Conservation (phyloP, 2,797 vertebrate species). For the Cheirogaleus major region DNA sequence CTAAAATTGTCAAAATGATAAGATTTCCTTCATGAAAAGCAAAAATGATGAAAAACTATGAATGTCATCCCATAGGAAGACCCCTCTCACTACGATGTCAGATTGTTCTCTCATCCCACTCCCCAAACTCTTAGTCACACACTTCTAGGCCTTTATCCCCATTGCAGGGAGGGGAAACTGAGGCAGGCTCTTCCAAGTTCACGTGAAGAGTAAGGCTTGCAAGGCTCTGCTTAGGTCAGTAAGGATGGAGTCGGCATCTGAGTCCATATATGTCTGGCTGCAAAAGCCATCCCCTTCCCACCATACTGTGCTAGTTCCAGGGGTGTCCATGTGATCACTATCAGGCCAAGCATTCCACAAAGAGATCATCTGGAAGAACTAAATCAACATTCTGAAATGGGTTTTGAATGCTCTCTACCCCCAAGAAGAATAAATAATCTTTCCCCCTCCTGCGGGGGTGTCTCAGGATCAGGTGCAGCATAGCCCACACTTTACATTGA, state of each 20-base stretch:
- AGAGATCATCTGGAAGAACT: constrained; percentile 48
- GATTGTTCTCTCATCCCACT: background rate
- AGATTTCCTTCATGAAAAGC: background rate
- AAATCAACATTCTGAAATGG: constrained; percentile 16
- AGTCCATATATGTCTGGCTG: background rate
- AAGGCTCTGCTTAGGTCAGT: too few species aligned
- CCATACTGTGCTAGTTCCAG: background rate
- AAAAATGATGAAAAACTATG: constrained; percentile 25
- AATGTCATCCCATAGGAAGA: background rate
- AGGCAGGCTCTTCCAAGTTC: background rate
- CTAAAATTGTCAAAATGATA: constrained; percentile 31
- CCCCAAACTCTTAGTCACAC: background rate
- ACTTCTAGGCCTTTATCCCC: background rate
- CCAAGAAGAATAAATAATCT: constrained; percentile 35
- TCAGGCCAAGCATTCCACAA: background rate
- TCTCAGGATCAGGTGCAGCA: constrained; percentile 54
- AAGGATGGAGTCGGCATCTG: background rate
- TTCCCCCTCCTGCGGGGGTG: background rate
- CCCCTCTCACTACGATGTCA: background rate
- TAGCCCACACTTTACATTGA: constrained; percentile 51
- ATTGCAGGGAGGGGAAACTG: background rate
- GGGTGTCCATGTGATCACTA: background rate
- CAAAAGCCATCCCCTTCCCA: background rate
- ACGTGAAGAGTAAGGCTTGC: too few species aligned
- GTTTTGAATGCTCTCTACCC: background rate